phyloP scores from a whole-genome alignment of 2,113 vertebrate genomes.

The Tiliqua scincoides region DNA sequence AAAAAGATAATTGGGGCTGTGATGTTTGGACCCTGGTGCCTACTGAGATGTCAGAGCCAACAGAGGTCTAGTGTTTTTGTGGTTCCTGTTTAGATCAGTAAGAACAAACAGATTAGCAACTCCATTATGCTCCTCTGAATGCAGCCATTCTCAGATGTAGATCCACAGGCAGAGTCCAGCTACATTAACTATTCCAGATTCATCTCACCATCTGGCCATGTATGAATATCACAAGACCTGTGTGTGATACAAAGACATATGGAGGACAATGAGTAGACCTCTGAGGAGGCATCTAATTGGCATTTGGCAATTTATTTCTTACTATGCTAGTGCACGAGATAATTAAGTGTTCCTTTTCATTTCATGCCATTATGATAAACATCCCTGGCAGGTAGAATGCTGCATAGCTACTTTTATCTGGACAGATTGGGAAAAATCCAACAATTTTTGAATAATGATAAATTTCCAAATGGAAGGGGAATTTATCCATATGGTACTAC shows the following conservation, averaged over 20 bases:
- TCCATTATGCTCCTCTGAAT: background rate
- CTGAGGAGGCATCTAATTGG: background rate
- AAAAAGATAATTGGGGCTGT: background rate
- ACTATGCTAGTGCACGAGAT: background rate
- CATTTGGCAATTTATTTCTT: background rate
- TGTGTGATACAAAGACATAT: background rate
- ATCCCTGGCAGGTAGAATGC: background rate
- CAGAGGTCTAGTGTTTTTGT: background rate
- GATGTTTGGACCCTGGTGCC: background rate
- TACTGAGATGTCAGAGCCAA: background rate
- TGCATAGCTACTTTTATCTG: too few relatives aligned
- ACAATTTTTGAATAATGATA: too few relatives aligned
- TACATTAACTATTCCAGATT: background rate
- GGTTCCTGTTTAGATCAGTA: background rate
- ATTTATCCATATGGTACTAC: too few relatives aligned
- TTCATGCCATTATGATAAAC: background rate
- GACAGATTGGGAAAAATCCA: too few relatives aligned
- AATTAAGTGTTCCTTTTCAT: background rate
- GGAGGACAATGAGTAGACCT: background rate
- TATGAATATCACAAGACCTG: background rate
- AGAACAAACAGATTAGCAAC: background rate
- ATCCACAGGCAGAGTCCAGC: background rate
- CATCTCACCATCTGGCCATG: background rate
- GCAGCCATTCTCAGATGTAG: background rate
- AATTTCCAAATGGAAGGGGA: too few relatives aligned